Percentiles rank a stretch among this genome's conserved stretches.
phyloP scores from a whole-genome alignment of 1,140 invertebrate species.

The Cotesia glomerata region DNA sequence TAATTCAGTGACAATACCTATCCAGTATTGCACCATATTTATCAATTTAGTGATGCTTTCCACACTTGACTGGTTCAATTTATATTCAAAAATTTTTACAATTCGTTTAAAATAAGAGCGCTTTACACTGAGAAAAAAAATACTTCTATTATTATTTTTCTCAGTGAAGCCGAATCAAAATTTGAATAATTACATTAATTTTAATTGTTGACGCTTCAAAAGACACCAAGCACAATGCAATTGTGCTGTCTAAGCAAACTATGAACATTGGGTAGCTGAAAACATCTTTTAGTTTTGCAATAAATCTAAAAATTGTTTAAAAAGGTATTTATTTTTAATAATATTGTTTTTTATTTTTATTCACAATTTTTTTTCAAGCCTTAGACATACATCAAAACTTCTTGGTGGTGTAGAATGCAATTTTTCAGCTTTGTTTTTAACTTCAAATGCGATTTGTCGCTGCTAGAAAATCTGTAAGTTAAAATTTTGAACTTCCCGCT shows the following conservation, averaged over 20 bases:
- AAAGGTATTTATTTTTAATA: no score
- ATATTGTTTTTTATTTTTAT: no score
- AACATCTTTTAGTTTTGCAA: constrained; percentile 35
- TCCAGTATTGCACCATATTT: constrained; percentile 11
- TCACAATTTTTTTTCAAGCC: no score
- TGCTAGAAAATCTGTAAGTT: no score
- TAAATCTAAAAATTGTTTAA: constrained; percentile 36
- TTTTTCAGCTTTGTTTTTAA: no score
- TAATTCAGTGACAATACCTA: not conserved
- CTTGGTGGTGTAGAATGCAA: no score
- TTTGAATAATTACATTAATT: constrained; percentile 42
- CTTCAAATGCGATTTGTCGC: no score
- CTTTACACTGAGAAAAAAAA: no score
- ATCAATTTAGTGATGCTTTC: not conserved
- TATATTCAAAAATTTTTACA: not conserved
- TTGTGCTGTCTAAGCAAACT: constrained; percentile 48
- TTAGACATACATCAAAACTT: no score
- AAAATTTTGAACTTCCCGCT: no score
- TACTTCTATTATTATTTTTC: no score
- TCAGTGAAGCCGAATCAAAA: no score
- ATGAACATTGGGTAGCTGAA: constrained; percentile 50
- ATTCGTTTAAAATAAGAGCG: not conserved
- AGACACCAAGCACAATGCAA: constrained; percentile 49
- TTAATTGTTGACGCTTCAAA: constrained; percentile 45
- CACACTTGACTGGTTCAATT: not conserved